These are phyloP conservation scores for Pelodytes ibericus DNA, from an alignment of 2,797 vertebrate species.

Conservation along the genomic window DNA sequence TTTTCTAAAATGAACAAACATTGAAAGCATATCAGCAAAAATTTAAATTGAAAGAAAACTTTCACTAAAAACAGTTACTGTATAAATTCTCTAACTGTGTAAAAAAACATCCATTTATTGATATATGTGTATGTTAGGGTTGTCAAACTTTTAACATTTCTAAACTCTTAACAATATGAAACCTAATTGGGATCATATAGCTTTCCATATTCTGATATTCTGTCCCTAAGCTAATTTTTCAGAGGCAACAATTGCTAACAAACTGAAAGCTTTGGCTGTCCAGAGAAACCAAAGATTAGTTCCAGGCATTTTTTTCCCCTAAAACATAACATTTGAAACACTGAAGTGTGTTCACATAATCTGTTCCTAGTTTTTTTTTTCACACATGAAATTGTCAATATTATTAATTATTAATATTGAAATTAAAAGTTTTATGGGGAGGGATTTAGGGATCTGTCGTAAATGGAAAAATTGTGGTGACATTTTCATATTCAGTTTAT, in stretches of 20 bases:
- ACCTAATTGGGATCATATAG: slow-evolving; percentile 5
- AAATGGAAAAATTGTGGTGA: background rate
- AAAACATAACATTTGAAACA: background rate
- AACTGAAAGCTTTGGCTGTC: background rate
- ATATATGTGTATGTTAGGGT: too few relatives aligned
- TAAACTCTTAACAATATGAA: background rate
- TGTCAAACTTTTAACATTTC: too few relatives aligned
- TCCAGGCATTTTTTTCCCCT: background rate
- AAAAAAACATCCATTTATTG: too few relatives aligned
- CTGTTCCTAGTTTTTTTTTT: background rate
- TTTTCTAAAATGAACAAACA: too few relatives aligned
- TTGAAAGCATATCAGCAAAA: too few relatives aligned
- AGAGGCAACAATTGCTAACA: background rate
- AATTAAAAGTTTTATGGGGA: background rate
- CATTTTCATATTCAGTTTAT: too few relatives aligned
- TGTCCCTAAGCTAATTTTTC: background rate
- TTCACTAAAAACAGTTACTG: too few relatives aligned
- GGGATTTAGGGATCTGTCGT: background rate
- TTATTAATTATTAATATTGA: background rate
- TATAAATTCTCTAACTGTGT: too few relatives aligned
- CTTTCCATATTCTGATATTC: background rate
- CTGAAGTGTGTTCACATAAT: slow-evolving; percentile 1
- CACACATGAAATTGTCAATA: background rate
- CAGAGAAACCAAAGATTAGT: background rate
- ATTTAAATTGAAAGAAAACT: too few relatives aligned